Base-by-base conservation (phyloP, 2,888 invertebrate species). In the Calameuta idolon region DNA sequence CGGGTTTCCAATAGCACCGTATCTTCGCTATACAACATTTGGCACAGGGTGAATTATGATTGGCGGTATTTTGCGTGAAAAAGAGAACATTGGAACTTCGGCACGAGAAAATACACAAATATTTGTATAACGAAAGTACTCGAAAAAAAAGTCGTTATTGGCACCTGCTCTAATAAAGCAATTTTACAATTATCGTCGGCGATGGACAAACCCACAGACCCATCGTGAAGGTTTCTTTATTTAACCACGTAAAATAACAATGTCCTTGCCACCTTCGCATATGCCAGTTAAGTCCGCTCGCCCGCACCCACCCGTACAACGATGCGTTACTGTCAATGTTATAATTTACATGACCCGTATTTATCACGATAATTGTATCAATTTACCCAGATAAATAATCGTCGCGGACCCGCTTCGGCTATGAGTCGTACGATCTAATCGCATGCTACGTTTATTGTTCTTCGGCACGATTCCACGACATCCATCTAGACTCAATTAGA, bases 91-190 rank as follows among this genome's bases (percentile, higher is more conserved):
- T 23, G 9, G 9, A 40, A 23, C 4, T 40, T 40, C 23, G 23
- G 5, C 5, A 23, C 40, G 40, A 33, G 34, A 34, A 74, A 74
- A 74, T 74, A 79, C 77, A 71, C 81, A 82, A 86, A 85, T 88
- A 86, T 87, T 88, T 87, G 88, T 87, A 87, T 83, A 88, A 85
- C 85, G 80, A 84, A 85, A 82, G 33, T 23, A 31, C 71, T 75
- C n/a, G 35, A 12, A 12, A 35, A 12, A 31, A 33, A 69, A 74
- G 79, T 84, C 81, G 85, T 88, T 86, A 86, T 84, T 84, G 84
- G 81, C 89, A 89, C 86, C 89, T 89, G 87, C 86, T 77, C 73
- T 79, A 85, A 86, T 88, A 82, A 85, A 89, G 88, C 87, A 88
- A 89, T 89, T 86, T 85, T 79, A 83, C 82, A 87, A 88, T 89